A percentile compares a stretch with the other conserved stretches of the same genome.
phyloP scores from a whole-genome alignment of 2,113 vertebrate genomes.

The Hyperoodon ampullatus region DNA sequence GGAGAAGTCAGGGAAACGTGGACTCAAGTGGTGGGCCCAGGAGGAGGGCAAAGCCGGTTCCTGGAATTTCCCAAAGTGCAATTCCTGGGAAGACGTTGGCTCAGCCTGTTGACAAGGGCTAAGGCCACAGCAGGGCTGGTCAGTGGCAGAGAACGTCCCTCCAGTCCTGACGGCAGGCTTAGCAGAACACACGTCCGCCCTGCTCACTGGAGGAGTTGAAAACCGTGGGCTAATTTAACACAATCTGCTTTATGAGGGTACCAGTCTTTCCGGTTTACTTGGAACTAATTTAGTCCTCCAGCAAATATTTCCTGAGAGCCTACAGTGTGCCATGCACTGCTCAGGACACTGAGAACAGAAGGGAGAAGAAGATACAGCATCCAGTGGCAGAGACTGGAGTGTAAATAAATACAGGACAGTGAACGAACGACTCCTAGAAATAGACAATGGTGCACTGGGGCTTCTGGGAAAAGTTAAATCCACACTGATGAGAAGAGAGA shows the following conservation, averaged over 20 bases:
- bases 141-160: background rate
- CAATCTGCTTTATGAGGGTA: background rate
- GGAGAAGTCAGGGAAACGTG: background rate
- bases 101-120: background rate
- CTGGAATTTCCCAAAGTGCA: background rate
- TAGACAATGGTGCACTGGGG: background rate
- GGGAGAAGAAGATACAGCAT: background rate
- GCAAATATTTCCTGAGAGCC: background rate
- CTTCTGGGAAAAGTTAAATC: background rate
- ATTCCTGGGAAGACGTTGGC: background rate
- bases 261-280: background rate
- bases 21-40: background rate
- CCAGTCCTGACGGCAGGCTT: background rate
- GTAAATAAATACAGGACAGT: background rate
- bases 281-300: background rate
- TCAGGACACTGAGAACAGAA: background rate
- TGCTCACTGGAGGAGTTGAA: accelerated
- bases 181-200: background rate
- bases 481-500: background rate
- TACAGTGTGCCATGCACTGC: accelerated
- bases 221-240: background rate
- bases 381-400: background rate
- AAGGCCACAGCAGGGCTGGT: background rate
- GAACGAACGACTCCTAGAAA: background rate
- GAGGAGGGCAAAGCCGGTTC: background rate